These are phyloP conservation scores for Glaucomys volans DNA, from an alignment of 2,113 vertebrate genomes.

Conservation along the genomic window DNA sequence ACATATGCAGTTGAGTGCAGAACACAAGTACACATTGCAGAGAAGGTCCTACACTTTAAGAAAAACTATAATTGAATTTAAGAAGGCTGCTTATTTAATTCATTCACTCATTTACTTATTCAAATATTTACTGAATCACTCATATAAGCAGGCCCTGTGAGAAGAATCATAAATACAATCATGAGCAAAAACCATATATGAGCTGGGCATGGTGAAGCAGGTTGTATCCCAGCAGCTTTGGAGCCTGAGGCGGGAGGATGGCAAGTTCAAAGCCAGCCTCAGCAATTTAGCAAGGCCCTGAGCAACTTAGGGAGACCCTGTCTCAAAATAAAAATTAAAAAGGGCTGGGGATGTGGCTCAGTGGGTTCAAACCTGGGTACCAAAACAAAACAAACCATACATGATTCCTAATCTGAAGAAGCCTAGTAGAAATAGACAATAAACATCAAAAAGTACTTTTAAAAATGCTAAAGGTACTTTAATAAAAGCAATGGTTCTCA, in stretches of 20 bases:
- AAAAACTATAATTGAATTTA: constrained; percentile 13
- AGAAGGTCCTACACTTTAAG: not conserved
- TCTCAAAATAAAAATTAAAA: too few species aligned
- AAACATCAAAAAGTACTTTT: not conserved
- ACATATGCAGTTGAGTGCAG: not conserved
- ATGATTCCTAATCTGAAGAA: not conserved
- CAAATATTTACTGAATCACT: not conserved
- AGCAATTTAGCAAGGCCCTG: too few species aligned
- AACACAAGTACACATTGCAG: not conserved
- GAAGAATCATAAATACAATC: not conserved
- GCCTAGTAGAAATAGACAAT: not conserved
- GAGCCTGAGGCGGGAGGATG: too few species aligned
- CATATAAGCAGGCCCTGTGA: not conserved
- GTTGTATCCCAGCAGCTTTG: too few species aligned
- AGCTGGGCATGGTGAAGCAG: not conserved
- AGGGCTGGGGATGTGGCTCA: too few species aligned
- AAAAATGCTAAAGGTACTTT: not conserved
- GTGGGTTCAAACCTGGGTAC: too few species aligned
- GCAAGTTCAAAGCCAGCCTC: too few species aligned
- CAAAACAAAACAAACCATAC: too few species aligned
- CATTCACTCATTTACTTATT: not conserved
- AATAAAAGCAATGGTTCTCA: not conserved
- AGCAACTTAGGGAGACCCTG: too few species aligned
- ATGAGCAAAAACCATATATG: not conserved
- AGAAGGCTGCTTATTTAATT: not conserved